A percentile compares a stretch with the other conserved stretches of the same genome.
phyloP scores from a whole-genome alignment of 2,888 invertebrate species.

The Metellina segmentata region DNA sequence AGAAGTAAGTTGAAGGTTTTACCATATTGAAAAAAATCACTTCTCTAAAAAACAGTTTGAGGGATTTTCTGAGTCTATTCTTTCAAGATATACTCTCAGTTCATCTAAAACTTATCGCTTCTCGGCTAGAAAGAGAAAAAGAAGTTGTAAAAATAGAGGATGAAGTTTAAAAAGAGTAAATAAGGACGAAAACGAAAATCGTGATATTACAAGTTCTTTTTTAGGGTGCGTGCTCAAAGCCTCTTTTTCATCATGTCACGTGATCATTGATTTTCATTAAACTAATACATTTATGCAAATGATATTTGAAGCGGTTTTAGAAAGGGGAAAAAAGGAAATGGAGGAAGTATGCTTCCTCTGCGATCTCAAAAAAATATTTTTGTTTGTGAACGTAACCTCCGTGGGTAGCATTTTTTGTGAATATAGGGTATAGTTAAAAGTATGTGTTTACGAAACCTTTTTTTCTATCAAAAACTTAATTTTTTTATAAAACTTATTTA shows the following conservation, averaged over 20 bases:
- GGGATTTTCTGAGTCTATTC: not conserved
- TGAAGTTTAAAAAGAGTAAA: slow-evolving; percentile 9
- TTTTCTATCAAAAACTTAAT: not conserved
- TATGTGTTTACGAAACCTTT: not conserved
- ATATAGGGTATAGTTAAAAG: not conserved
- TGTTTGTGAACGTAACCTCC: not conserved
- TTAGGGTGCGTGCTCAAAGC: not conserved
- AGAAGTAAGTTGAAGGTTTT: not conserved
- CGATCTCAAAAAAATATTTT: not conserved
- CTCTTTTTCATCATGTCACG: slow-evolving; percentile 4
- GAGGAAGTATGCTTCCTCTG: not conserved
- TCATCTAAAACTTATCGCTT: slow-evolving; percentile 5
- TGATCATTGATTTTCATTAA: slow-evolving; percentile 47
- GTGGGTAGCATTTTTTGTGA: not conserved
- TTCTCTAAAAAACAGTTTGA: not conserved
- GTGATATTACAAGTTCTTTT: not conserved
- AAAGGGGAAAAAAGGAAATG: not conserved
- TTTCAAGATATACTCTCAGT: not conserved
- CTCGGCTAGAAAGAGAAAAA: not conserved
- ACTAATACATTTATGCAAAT: slow-evolving; percentile 51
- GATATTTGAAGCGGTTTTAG: slow-evolving; percentile 17
- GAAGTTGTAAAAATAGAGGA: not conserved
- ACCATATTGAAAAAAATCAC: not conserved
- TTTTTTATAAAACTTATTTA: not conserved
- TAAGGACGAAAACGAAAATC: slow-evolving; percentile 1